Evolutionary conservation across 37 sponge, comb jelly and placozoan genomes (phyloP), one percentile per base, ranked within the genome.

Genomic region (Geodia barretti): DNA sequence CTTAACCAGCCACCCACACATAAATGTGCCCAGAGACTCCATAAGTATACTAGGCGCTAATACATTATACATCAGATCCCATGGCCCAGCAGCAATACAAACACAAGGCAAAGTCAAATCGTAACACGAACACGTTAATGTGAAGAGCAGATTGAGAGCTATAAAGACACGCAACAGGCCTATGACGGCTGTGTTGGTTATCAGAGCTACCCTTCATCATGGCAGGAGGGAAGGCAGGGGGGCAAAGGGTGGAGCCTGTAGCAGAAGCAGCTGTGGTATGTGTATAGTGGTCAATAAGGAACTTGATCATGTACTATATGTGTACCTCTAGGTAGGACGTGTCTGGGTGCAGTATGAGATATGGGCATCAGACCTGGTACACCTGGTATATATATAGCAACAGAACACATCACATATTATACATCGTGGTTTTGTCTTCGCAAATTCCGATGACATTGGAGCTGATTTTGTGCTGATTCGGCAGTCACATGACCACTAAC

Each of bases 281-380:
- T 31, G 9, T 62, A 30, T 35, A 24, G 24, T 4, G 33, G 11
- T 1, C 39, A 17, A 58, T 19, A 21, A 58, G 17, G 11, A 19
- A 58, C 60, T 58, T 21, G 11, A 58, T 19, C 11, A 58, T 58
- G 60, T 58, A 58, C 17, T 5, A 23, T 64, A 64, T 7, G 7
- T 26, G 20, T 58, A 41, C 62, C 72, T 81, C 35, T n/a, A 26
- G 68, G 29, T 1, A 38, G 5, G 26, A 73, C 73, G 68, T 73
- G 74, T 70, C 74, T 84, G 0, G 85, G 90, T 25, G 85, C 85
- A 37, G 90, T 89, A 60, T 91, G 91, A n/a, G n/a, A n/a, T n/a
- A n/a, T n/a, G n/a, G n/a, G n/a, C n/a, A n/a, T 82, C 83, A 0
- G 82, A 63, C 0, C 74, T 58, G 4, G 64, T 81, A 76, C 91